Conservation (phyloP, 1,140 invertebrate species). For the Apis cerana region DNA sequence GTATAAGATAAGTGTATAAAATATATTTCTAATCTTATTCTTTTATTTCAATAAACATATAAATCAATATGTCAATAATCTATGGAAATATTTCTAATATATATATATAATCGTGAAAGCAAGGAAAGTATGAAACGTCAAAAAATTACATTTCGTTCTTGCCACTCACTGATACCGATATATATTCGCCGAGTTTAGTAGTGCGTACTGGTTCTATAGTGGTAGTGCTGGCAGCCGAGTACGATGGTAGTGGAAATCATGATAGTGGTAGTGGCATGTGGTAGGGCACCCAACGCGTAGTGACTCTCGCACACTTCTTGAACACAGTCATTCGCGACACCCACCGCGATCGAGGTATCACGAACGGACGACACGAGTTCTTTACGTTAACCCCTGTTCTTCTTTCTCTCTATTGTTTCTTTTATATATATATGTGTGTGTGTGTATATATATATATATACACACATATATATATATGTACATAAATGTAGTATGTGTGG, state of each 20-base stretch:
- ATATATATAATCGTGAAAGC: neutral
- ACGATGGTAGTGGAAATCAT: conserved; percentile 21
- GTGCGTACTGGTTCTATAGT: neutral
- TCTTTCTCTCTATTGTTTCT: conserved; percentile 1
- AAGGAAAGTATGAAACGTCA: neutral
- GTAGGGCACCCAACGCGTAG: conserved; percentile 66
- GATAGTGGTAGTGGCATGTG: conserved; percentile 9
- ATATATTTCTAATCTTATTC: neutral
- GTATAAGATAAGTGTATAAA: neutral
- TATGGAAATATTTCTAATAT: neutral
- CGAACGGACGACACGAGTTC: conserved; percentile 56
- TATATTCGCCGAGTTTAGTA: neutral
- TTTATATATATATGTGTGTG: too few species aligned
- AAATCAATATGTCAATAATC: neutral
- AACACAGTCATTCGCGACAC: conserved; percentile 69
- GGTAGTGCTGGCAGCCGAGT: neutral
- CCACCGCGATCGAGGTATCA: conserved; percentile 68
- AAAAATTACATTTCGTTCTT: neutral
- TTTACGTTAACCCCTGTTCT: conserved; percentile 60
- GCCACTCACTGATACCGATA: conserved; percentile 2
- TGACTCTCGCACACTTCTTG: conserved; percentile 64
- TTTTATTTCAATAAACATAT: neutral
- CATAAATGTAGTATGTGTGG: accelerated
- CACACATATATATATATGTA: neutral
- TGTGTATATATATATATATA: neutral